Evolutionary conservation across 2,113 vertebrate species (phyloP).

Genomic region (Neolamprologus sp.): DNA sequence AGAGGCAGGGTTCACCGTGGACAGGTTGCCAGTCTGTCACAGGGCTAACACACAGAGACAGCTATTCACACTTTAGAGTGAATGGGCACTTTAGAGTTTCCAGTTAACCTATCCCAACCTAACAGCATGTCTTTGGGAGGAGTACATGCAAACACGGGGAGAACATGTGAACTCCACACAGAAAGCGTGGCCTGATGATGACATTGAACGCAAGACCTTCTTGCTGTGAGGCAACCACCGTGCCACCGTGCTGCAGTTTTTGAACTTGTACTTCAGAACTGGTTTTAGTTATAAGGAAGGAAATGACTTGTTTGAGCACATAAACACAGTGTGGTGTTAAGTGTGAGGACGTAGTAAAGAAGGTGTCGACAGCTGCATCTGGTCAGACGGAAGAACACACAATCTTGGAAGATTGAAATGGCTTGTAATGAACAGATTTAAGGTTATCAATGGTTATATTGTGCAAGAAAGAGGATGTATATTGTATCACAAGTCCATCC

Average conservation of each 20-base stretch:
- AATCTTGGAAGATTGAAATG: not conserved
- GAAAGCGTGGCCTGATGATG: not conserved
- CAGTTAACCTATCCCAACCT: not conserved
- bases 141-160: not conserved
- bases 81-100: not conserved
- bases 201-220: not conserved
- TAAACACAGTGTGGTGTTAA: not conserved
- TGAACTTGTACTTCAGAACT: not conserved
- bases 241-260: not conserved
- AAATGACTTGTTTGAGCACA: not conserved
- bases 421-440: not conserved
- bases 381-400: not conserved
- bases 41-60: not conserved
- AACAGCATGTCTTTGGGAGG: not conserved
- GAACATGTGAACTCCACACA: not conserved
- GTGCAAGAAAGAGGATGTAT: not conserved
- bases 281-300: not conserved
- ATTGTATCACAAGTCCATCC: not conserved
- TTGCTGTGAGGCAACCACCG: not conserved
- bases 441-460: not conserved
- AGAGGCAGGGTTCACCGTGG: rapidly evolving
- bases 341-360: not conserved
- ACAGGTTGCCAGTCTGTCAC: not conserved
- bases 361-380: not conserved
- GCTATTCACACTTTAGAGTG: not conserved